Evolutionary conservation across 2,797 vertebrate genomes (phyloP), one percentile per base, ranked within the genome.

Genomic region (Rhabdophis nuchalis): DNA sequence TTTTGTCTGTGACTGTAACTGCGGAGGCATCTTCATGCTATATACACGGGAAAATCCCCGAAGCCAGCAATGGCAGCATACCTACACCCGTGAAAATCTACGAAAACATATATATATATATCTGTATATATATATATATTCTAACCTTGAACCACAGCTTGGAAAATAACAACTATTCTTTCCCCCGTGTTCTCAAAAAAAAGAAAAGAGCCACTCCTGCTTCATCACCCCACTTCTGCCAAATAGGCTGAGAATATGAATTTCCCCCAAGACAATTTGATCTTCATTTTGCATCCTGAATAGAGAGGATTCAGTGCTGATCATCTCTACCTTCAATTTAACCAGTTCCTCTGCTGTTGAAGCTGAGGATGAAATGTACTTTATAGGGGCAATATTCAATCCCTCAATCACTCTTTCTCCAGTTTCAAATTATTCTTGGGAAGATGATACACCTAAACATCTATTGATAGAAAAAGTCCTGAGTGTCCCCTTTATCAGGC

Each of bases 311-410:
- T 93, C 95, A 94, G 77, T 92, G 41, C 85, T 94, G 94, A 46
- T 92, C 93, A 94, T 96, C 95, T 97, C 96, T 95, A 95, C 95
- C 95, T 97, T 97, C 97, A 97, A 96, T 97, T 97, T 96, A 97
- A 97, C 95, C 96, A 97, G 95, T 92, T 95, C 94, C 95, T 93
- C 93, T 95, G 86, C 95, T 93, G 87, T 60, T 96, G 95, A 96
- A 96, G 95, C 57, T 41, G 95, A 93, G 95, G 95, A 93, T 85
- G 93, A 95, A 96, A 94, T 95, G 93, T 94, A 97, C 96, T 97
- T 96, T 97, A 97, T 91, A 90, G 94, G 96, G 92, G 93, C 96
- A 96, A 95, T 95, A 89, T 97, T 96, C 95, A 95, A 93, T 96
- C 93, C 92, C 96, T 96, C 96, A 96, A 96, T 96, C 95, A 91